Evolutionary conservation across 1,140 invertebrate species (phyloP).

Genomic region (Campoletis sonorensis): DNA sequence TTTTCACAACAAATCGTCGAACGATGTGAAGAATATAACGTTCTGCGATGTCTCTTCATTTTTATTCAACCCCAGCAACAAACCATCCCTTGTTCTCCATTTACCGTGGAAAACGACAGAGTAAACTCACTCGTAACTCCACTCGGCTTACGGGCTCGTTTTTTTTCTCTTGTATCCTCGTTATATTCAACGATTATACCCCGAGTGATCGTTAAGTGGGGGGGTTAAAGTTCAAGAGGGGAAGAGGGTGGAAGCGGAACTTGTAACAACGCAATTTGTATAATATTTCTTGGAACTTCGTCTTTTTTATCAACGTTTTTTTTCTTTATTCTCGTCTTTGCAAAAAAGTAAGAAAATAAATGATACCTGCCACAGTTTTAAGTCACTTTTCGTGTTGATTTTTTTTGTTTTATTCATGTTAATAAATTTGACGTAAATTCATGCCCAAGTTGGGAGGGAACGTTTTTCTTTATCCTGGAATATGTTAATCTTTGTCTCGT

Average conservation of each 20-base stretch:
- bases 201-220: not conserved
- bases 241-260: not conserved
- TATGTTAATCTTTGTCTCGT: no score
- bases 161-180: not conserved
- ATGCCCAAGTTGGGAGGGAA: no score
- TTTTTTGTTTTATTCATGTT: no score
- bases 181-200: not conserved
- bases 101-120: not conserved
- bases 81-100: not conserved
- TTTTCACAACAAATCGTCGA: not conserved
- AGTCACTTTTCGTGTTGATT: no score
- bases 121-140: not conserved
- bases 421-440: no score
- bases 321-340: not conserved
- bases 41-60: not conserved
- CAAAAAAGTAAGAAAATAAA: no score
- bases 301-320: not conserved
- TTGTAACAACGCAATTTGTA: not conserved
- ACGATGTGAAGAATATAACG: not conserved
- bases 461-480: no score
- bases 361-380: no score
- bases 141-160: not conserved
- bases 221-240: not conserved
- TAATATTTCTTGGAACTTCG: not conserved
- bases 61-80: not conserved